These are phyloP conservation scores for Alloplasta piceator DNA, from an alignment of 2,888 invertebrate genomes.

Conservation along the genomic window DNA sequence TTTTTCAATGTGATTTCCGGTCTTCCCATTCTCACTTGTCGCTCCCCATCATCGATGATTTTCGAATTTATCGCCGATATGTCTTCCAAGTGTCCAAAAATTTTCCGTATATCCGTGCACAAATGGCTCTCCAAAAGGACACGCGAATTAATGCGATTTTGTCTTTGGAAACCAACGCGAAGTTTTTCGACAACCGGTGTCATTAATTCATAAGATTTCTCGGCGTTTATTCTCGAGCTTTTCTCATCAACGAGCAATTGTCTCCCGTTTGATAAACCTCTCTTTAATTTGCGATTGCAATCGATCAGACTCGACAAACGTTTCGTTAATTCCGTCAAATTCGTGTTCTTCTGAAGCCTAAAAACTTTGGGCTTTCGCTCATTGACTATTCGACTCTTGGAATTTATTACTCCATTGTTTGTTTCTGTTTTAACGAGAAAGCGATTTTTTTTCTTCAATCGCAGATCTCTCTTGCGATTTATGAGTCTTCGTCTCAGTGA, in stretches of 20 bases:
- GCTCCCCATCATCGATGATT: background rate
- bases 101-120: constrained; percentile 59
- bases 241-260: constrained; percentile 62
- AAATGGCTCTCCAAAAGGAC: constrained; percentile 59
- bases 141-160: constrained; percentile 53
- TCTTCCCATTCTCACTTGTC: too few relatives aligned
- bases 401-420: constrained; percentile 1
- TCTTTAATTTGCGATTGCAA: constrained; percentile 62
- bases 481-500: constrained; percentile 43
- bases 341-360: constrained; percentile 29
- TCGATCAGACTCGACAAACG: constrained; percentile 58
- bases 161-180: constrained; percentile 55
- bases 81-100: constrained; percentile 64
- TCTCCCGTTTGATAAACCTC: constrained; percentile 59
- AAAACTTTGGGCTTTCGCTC: background rate
- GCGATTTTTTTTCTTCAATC: constrained; percentile 1
- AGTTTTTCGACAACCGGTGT: constrained; percentile 64
- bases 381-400: background rate
- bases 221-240: constrained; percentile 62
- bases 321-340: constrained; percentile 49
- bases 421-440: constrained; percentile 7
- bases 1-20: background rate
- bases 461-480: constrained; percentile 32
- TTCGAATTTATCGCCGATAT: constrained; percentile 33
- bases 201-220: constrained; percentile 64